Base-by-base conservation (phyloP, 2,113 vertebrate species). In the Poeciliopsis retropinna region DNA sequence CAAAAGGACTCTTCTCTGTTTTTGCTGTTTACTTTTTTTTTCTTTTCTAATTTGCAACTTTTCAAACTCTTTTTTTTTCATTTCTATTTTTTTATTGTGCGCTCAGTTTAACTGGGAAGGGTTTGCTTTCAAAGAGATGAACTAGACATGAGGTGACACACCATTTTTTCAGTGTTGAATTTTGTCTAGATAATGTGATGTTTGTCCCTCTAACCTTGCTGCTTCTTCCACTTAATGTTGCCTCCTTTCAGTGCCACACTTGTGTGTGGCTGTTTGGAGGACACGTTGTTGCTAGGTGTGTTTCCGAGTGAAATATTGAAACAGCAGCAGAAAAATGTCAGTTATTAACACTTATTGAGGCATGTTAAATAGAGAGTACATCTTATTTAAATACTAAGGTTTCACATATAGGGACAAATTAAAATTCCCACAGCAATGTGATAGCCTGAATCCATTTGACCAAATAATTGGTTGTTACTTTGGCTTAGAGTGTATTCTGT, bases 1-100 rank as follows among this genome's bases (percentile, higher is more conserved):
- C 89, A 81, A 93, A 93, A 92, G 79, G 73, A 69, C 87, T 85
- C 72, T 31, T 83, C 76, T 87, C 78, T 78, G 75, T 84, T 86
- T 85, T 66, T 66, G 66, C 82, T 76, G 57, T 80, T 81, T 37
- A 28, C 31, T 70, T 60, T 71, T 71, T 73, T 41, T 69, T 60
- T 17, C 47, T 62, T 41, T 73, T 77, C 47, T 4, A 79, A 76
- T 87, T 84, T 81, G 75, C 79, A 67, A 63, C 30, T 80, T 87
- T 89, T 78, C 61, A 77, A 80, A 84, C 85, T 72, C 65, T 87
- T 66, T 41, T 66, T 41, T 41, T 41, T 15, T 39, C 3, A 31
- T 31, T 31, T 31, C 30, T 31, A 31, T 66, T 66, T 66, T 14
- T 14, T 41, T 41, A 15, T 41, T 41, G 67, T 82, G 74, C 83